Evolutionary conservation across 2,113 vertebrate genomes (phyloP).

Genomic region (Eublepharis macularius): DNA sequence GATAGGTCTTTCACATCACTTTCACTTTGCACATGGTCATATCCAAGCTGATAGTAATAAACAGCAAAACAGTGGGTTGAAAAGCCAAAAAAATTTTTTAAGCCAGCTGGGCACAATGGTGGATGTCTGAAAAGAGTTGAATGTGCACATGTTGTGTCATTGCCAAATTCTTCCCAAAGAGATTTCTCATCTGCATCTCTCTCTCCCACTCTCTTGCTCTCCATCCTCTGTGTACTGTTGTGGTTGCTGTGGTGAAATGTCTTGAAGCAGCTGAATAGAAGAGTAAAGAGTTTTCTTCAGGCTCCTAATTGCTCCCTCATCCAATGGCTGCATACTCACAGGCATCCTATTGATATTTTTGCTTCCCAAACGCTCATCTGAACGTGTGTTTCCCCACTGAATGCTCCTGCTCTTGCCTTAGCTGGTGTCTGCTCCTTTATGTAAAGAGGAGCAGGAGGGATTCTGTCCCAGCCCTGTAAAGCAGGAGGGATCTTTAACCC

Average conservation of each 20-base stretch:
- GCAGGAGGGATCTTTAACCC: not conserved
- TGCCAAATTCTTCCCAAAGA: constrained; percentile 56
- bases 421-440: not conserved
- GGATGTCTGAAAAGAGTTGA: not conserved
- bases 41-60: not conserved
- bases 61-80: not conserved
- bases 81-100: not conserved
- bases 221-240: constrained; percentile 70
- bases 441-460: not conserved
- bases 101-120: not conserved
- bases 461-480: not conserved
- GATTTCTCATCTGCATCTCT: constrained; percentile 52
- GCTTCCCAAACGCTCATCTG: constrained; percentile 56
- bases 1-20: not conserved
- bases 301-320: constrained; percentile 66
- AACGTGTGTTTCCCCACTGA: not conserved
- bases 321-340: constrained; percentile 59
- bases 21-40: not conserved
- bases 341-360: constrained; percentile 46
- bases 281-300: constrained; percentile 73
- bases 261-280: constrained; percentile 74
- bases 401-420: not conserved
- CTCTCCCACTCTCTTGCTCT: constrained; percentile 57
- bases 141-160: constrained; percentile 36
- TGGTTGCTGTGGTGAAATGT: constrained; percentile 80